A percentile compares a stretch with the other conserved stretches of the same genome.
Conservation (phyloP, 2,113 vertebrate genomes). For the Gymnobelideus leadbeateri region DNA sequence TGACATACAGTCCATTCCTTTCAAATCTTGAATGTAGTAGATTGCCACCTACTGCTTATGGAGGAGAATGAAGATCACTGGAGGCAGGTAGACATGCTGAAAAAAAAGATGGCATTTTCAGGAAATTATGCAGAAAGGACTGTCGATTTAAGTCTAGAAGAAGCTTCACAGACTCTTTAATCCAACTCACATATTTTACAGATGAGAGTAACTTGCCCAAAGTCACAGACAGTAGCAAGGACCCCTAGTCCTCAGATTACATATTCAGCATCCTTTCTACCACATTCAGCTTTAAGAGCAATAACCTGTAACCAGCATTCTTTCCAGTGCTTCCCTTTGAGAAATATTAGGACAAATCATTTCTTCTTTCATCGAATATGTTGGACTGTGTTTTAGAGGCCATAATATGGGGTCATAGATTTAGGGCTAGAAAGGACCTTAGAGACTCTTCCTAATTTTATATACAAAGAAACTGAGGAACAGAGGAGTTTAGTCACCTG, state of each 20-base stretch:
- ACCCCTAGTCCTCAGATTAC: neutral
- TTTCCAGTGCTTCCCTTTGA: neutral
- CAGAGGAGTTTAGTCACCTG: neutral
- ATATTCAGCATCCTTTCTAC: neutral
- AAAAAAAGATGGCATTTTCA: neutral
- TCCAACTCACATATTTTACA: neutral
- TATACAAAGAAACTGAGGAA: neutral
- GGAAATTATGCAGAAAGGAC: neutral
- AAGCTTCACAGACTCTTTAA: neutral
- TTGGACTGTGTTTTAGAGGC: conserved; percentile 32
- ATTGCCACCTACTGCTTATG: conserved; percentile 40
- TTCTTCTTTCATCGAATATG: neutral
- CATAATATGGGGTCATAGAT: neutral
- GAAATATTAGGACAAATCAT: neutral
- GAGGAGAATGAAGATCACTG: neutral
- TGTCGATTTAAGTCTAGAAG: neutral
- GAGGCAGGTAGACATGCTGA: neutral
- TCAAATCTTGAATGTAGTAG: conserved; percentile 3
- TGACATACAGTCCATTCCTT: neutral
- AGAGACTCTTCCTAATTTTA: neutral
- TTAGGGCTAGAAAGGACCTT: neutral
- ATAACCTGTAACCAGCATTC: neutral
- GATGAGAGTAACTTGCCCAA: neutral
- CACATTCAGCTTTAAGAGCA: too few relatives aligned
- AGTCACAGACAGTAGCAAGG: too few relatives aligned